These are phyloP conservation scores for Germaria angustata DNA, from an alignment of 2,888 invertebrate genomes.

Conservation along the genomic window DNA sequence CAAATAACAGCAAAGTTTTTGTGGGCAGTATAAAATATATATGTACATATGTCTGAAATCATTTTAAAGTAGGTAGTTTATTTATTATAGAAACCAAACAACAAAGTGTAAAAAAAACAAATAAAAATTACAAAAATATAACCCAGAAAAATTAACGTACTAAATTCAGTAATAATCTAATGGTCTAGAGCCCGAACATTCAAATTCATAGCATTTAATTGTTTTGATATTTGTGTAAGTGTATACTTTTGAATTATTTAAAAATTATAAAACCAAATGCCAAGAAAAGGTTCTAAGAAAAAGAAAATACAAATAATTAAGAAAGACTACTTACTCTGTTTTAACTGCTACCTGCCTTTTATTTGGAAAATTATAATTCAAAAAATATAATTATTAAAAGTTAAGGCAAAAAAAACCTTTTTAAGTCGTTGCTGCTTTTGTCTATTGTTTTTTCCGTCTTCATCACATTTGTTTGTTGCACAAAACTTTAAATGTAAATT, in stretches of 20 bases:
- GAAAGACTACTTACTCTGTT: not conserved
- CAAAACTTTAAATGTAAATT: conserved; percentile 33
- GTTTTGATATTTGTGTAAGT: not conserved
- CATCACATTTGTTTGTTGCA: conserved; percentile 15
- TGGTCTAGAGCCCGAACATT: not conserved
- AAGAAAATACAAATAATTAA: not conserved
- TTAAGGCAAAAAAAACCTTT: not conserved
- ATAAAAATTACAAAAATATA: not conserved
- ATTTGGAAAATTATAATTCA: not conserved
- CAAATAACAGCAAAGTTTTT: not conserved
- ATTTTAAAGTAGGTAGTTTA: conserved; percentile 23
- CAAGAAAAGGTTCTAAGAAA: not conserved
- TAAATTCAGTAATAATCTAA: not conserved
- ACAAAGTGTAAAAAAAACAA: not conserved
- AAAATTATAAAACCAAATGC: not conserved
- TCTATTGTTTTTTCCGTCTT: not conserved
- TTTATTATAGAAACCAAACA: not conserved
- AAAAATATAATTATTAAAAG: not conserved
- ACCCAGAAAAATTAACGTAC: not conserved
- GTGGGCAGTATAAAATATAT: not conserved
- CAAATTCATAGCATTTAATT: not conserved
- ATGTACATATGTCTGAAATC: not conserved
- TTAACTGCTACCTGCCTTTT: not conserved
- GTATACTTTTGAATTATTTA: not conserved
- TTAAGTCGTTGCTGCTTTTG: conserved; percentile 5